phyloP scores from a whole-genome alignment of 1,140 invertebrate genomes.

The Cotesia vestalis region DNA sequence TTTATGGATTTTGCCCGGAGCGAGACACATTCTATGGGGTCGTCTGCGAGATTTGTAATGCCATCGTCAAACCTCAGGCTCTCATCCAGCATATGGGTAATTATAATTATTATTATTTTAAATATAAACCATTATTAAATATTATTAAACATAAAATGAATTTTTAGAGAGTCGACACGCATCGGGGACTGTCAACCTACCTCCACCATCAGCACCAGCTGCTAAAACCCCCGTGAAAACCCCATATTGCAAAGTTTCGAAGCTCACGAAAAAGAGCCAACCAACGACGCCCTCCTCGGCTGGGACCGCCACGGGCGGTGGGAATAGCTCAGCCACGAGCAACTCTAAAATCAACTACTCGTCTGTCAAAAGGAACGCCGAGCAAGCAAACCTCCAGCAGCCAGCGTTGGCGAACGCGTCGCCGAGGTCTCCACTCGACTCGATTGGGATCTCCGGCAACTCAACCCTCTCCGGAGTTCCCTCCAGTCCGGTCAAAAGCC shows the following conservation, averaged over 20 bases:
- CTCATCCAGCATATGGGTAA: constrained; percentile 68
- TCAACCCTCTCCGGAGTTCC: constrained; percentile 39
- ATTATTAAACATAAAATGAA: neutral
- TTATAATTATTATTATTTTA: constrained; percentile 58
- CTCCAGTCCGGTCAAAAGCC: constrained; percentile 57
- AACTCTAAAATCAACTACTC: constrained; percentile 49
- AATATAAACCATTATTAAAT: constrained; percentile 9
- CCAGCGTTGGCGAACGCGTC: constrained; percentile 46
- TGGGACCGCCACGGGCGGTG: constrained; percentile 44
- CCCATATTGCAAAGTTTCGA: constrained; percentile 61
- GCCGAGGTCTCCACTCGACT: constrained; percentile 56
- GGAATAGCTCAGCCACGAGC: constrained; percentile 51
- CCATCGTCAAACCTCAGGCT: constrained; percentile 72
- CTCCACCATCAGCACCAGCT: constrained; percentile 54
- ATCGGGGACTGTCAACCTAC: constrained; percentile 55
- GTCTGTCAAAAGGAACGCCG: constrained; percentile 52
- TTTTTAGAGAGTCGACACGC: constrained; percentile 59
- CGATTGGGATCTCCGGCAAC: constrained; percentile 48
- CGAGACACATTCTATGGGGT: constrained; percentile 72
- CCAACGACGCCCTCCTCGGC: constrained; percentile 54
- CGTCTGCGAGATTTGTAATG: constrained; percentile 72
- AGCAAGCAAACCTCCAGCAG: constrained; percentile 47
- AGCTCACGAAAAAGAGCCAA: constrained; percentile 55
- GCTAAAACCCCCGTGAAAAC: constrained; percentile 57
- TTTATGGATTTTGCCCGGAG: constrained; percentile 72